phyloP scores from a whole-genome alignment of 2,113 vertebrate genomes.

The Elephas maximus region DNA sequence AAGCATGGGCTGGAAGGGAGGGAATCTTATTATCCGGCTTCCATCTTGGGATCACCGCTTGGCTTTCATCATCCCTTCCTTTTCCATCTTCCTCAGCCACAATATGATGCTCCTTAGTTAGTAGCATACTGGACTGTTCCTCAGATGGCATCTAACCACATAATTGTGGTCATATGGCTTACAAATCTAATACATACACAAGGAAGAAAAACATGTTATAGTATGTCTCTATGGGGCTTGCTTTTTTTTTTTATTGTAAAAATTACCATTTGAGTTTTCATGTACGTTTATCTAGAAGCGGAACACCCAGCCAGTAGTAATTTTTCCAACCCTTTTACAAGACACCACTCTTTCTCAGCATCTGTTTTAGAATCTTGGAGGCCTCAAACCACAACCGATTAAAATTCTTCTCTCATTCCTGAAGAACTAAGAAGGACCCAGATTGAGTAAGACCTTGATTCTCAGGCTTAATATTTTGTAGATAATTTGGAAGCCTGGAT shows the following conservation, averaged over 20 bases:
- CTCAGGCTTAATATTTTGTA: constrained; percentile 26
- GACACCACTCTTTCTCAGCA: neutral
- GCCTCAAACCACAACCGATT: neutral
- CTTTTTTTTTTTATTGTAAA: neutral
- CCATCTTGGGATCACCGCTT: neutral
- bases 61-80: neutral
- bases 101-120: neutral
- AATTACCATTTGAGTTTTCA: neutral
- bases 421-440: neutral
- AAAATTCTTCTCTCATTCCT: constrained; percentile 48
- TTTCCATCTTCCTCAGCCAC: neutral
- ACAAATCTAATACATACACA: neutral
- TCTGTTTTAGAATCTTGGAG: constrained; percentile 16
- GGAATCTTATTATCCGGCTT: neutral
- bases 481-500: neutral
- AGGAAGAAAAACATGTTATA: neutral
- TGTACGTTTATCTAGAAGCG: neutral
- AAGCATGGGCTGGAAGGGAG: neutral
- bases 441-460: neutral
- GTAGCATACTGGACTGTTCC: neutral
- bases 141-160: neutral
- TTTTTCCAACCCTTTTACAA: constrained; percentile 14
- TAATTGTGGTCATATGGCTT: neutral
- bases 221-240: neutral
- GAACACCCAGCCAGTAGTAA: neutral